Percentiles rank a stretch among this genome's conserved stretches.
Conservation (phyloP, 2,888 invertebrate genomes). For the Plagiodera versicolora region DNA sequence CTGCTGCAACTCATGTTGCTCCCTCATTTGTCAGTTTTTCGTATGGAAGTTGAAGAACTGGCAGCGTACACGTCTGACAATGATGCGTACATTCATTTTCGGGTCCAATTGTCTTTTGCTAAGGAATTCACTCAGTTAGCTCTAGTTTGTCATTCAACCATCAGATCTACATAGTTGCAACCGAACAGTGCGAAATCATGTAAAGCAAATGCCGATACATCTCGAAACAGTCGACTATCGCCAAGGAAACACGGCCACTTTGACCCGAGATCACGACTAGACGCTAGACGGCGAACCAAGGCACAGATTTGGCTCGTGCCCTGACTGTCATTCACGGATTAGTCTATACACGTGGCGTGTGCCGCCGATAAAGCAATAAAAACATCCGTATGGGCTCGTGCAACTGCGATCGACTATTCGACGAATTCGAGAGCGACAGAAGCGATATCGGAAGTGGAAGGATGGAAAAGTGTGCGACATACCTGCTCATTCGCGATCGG, state of each 20-base stretch:
- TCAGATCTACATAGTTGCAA: too few species aligned
- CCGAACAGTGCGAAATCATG: too few species aligned
- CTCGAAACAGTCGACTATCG: slow-evolving; percentile 5
- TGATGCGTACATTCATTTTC: too few species aligned
- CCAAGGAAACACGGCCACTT: neutral
- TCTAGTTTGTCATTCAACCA: too few species aligned
- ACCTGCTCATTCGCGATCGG: slow-evolving; percentile 41
- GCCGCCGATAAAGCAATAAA: slow-evolving; percentile 53
- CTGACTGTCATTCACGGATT: slow-evolving; percentile 51
- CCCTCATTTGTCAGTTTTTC: too few species aligned
- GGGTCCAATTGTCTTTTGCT: too few species aligned
- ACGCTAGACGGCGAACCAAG: slow-evolving; percentile 4
- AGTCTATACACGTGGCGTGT: slow-evolving; percentile 38
- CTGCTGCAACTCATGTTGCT: too few species aligned
- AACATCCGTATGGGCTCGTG: slow-evolving; percentile 46
- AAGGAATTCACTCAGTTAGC: too few species aligned
- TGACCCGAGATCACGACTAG: slow-evolving; percentile 13
- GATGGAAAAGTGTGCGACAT: slow-evolving; percentile 37
- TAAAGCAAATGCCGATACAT: slow-evolving; percentile 5
- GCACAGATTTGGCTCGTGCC: slow-evolving; percentile 45
- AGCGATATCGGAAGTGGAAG: slow-evolving; percentile 48
- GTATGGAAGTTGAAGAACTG: too few species aligned
- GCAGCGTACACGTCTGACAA: too few species aligned
- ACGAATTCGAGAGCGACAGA: slow-evolving; percentile 39
- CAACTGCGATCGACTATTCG: slow-evolving; percentile 45